phyloP scores from a whole-genome alignment of 2,797 vertebrate species.

The Hypotaenidia okinawae region DNA sequence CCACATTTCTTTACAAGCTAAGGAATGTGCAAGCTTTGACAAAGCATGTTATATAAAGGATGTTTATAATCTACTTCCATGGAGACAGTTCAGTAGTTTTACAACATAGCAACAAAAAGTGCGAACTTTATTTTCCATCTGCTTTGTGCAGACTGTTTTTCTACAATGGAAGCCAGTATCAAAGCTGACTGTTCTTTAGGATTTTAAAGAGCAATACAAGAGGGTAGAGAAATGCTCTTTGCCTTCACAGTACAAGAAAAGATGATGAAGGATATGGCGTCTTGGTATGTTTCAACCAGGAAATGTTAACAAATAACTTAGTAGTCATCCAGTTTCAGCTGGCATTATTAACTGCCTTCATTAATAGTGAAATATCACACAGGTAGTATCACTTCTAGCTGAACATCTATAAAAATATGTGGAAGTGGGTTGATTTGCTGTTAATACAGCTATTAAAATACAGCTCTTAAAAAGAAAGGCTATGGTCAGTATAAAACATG shows the following conservation, averaged over 20 bases:
- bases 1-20: constrained; percentile 44
- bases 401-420: background rate
- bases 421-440: too few species aligned
- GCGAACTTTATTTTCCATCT: constrained; percentile 58
- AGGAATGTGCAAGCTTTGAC: constrained; percentile 53
- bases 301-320: background rate
- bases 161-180: constrained; percentile 2
- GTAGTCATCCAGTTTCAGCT: background rate
- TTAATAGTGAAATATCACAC: background rate
- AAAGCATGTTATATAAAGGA: constrained; percentile 43
- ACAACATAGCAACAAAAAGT: constrained; percentile 24
- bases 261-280: background rate
- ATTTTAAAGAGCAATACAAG: background rate
- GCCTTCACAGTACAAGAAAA: background rate
- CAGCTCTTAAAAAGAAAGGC: background rate
- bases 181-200: background rate
- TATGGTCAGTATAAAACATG: background rate
- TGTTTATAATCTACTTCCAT: constrained; percentile 63
- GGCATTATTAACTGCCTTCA: background rate
- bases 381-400: background rate
- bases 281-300: background rate
- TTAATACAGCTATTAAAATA: background rate
- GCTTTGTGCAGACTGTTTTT: constrained; percentile 8
- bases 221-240: background rate
- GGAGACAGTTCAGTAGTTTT: constrained; percentile 61